Percentiles rank a stretch among this genome's conserved stretches.
phyloP scores from a whole-genome alignment of 2,113 vertebrate genomes.

The Gallinago paraguaiae region DNA sequence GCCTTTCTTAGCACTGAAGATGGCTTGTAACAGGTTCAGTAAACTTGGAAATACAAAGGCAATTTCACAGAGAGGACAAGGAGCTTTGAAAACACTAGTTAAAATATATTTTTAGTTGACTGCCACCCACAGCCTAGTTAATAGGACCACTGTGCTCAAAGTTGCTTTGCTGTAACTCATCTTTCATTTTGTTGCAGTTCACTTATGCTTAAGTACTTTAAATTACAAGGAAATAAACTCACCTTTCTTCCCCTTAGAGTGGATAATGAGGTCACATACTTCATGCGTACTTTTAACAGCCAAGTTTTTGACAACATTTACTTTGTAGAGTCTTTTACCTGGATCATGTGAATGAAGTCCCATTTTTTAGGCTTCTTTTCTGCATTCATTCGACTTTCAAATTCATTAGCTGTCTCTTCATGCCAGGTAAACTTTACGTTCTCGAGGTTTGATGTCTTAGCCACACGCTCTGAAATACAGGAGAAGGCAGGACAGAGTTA shows the following conservation, averaged over 20 bases:
- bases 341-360: slow-evolving; percentile 96
- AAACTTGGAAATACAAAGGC: slow-evolving; percentile 4
- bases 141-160: slow-evolving; percentile 27
- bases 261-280: slow-evolving; percentile 44
- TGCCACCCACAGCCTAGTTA: slow-evolving; percentile 38
- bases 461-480: slow-evolving; percentile 79
- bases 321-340: slow-evolving; percentile 78
- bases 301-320: not conserved
- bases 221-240: slow-evolving; percentile 48
- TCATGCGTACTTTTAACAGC: not conserved
- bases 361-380: slow-evolving; percentile 80
- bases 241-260: slow-evolving; percentile 1
- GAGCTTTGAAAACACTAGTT: not conserved
- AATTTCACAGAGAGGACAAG: slow-evolving; percentile 1
- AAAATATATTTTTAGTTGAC: slow-evolving; percentile 6
- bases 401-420: slow-evolving; percentile 86
- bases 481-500: slow-evolving; percentile 25
- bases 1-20: not conserved
- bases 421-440: slow-evolving; percentile 88
- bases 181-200: slow-evolving; percentile 42
- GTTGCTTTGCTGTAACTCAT: slow-evolving; percentile 3
- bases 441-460: slow-evolving; percentile 78
- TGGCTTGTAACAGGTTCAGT: not conserved
- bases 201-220: slow-evolving; percentile 26
- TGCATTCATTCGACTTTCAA: slow-evolving; percentile 80